phyloP scores from a whole-genome alignment of 2,888 invertebrate genomes.

The Polietes domitor region DNA sequence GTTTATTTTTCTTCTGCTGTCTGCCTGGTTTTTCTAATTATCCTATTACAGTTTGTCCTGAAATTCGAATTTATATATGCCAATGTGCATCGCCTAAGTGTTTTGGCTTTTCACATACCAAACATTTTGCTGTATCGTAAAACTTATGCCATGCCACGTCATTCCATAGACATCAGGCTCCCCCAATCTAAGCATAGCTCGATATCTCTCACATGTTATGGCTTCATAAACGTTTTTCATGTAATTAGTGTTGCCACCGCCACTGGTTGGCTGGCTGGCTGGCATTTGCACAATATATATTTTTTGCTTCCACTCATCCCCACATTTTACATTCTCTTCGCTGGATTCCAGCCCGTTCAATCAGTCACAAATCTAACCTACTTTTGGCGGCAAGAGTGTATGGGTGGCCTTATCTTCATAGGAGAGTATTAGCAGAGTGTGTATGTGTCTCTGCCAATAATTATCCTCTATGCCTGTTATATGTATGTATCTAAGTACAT shows the following conservation, averaged over 20 bases:
- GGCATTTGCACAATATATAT: constrained; percentile 27
- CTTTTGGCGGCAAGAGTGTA: not conserved
- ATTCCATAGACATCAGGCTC: not conserved
- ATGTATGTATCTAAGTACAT: not conserved
- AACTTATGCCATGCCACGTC: not conserved
- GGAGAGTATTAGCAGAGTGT: not conserved
- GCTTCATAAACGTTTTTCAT: constrained; percentile 36
- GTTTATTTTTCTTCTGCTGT: too few species aligned
- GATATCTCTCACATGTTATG: constrained; percentile 34
- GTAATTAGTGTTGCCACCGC: constrained; percentile 11
- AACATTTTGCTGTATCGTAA: not conserved
- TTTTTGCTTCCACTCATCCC: not conserved
- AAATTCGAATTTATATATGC: too few species aligned
- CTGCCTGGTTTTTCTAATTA: too few species aligned
- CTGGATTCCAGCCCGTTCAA: not conserved
- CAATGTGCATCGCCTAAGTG: not conserved
- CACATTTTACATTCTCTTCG: not conserved
- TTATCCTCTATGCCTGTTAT: constrained; percentile 4
- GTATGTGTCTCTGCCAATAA: constrained; percentile 28
- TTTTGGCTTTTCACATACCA: not conserved
- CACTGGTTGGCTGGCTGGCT: not conserved
- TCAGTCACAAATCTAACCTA: not conserved
- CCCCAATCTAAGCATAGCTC: not conserved
- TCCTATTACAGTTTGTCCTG: too few species aligned
- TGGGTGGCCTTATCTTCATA: not conserved